Conservation (phyloP, 2,888 invertebrate species). For the Hemicrepidius hirtus region DNA sequence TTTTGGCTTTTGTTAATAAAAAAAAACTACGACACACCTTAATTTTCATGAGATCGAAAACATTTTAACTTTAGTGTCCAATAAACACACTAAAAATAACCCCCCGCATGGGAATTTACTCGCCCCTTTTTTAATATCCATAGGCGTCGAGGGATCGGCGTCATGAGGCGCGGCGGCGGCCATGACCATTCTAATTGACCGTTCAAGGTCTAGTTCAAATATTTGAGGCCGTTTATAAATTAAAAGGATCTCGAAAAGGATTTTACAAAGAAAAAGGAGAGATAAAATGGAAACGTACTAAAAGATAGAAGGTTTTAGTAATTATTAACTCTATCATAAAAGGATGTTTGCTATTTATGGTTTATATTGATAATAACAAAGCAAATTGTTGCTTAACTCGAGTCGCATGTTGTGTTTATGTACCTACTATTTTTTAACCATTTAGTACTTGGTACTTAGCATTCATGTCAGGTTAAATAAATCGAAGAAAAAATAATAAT, state of each 20-base stretch:
- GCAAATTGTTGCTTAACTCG: too few relatives aligned
- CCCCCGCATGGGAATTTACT: background rate
- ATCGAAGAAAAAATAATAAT: background rate
- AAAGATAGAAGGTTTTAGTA: background rate
- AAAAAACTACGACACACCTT: too few relatives aligned
- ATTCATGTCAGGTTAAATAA: background rate
- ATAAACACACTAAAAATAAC: background rate
- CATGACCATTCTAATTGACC: too few relatives aligned
- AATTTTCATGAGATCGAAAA: background rate
- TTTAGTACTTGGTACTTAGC: background rate
- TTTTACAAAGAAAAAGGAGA: background rate
- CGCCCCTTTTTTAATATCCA: background rate
- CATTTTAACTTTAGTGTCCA: background rate
- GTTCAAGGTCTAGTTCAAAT: conserved; percentile 2
- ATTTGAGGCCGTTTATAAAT: background rate
- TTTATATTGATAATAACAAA: background rate
- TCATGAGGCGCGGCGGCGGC: too few relatives aligned
- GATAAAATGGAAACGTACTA: too few relatives aligned
- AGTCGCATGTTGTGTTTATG: background rate
- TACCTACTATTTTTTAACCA: background rate
- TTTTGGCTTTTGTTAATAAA: too few relatives aligned
- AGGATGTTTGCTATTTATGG: background rate
- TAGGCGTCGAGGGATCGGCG: background rate
- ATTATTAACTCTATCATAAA: background rate
- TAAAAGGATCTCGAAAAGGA: background rate